Conservation (phyloP, 2,888 invertebrate species). For the Drepana falcataria region DNA sequence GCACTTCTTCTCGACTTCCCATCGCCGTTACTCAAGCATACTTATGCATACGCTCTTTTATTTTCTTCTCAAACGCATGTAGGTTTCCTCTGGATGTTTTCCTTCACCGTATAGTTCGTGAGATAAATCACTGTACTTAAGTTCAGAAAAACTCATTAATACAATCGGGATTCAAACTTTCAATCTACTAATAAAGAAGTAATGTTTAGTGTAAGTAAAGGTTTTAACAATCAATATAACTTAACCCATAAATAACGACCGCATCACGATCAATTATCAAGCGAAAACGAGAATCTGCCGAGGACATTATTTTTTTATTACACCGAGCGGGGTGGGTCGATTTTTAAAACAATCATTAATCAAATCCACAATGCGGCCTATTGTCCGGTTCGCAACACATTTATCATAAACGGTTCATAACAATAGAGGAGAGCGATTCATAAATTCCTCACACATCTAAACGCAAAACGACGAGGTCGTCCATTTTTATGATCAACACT, state of each 20-base stretch:
- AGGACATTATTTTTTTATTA: constrained; percentile 31
- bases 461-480: neutral
- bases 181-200: no score
- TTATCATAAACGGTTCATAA: constrained; percentile 53
- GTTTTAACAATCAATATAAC: neutral
- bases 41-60: no score
- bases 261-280: constrained; percentile 26
- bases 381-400: constrained; percentile 56
- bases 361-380: constrained; percentile 38
- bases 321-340: constrained; percentile 24
- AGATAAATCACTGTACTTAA: no score
- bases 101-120: no score
- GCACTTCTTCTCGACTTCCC: no score
- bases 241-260: neutral
- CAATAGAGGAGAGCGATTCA: constrained; percentile 35
- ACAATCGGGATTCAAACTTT: no score
- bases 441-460: constrained; percentile 47
- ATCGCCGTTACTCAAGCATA: no score
- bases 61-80: no score
- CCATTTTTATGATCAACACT: constrained; percentile 1
- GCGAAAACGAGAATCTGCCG: constrained; percentile 25
- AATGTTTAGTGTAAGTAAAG: no score
- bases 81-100: no score
- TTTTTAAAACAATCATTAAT: constrained; percentile 50
- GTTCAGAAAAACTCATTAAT: no score